Conservation (phyloP, 1,140 invertebrate genomes). For the Bradynema listronoti region DNA sequence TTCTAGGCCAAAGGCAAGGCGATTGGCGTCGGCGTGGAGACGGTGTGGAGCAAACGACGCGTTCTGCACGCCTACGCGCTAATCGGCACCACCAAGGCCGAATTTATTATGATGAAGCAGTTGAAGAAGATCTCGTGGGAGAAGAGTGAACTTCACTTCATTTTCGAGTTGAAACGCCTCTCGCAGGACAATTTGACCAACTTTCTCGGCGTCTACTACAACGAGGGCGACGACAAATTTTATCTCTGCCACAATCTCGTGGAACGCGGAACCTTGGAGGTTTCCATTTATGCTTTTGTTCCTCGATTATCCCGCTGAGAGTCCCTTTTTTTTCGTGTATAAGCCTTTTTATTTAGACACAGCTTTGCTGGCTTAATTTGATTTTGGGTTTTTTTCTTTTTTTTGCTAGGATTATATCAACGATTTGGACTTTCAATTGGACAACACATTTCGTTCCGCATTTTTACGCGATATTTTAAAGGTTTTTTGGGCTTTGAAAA, state of each 20-base stretch:
- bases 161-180: slow-evolving; percentile 43
- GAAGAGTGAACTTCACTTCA: slow-evolving; percentile 42
- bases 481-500: not conserved
- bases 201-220: slow-evolving; percentile 45
- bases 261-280: slow-evolving; percentile 47
- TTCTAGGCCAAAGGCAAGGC: slow-evolving; percentile 39
- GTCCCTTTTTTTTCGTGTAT: not conserved
- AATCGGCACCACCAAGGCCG: slow-evolving; percentile 44
- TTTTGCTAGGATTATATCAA: slow-evolving; percentile 48
- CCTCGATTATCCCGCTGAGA: not conserved
- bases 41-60: slow-evolving; percentile 37
- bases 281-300: slow-evolving; percentile 11
- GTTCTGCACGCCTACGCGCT: slow-evolving; percentile 41
- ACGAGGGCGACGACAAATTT: slow-evolving; percentile 45
- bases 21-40: slow-evolving; percentile 16
- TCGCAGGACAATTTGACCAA: slow-evolving; percentile 44
- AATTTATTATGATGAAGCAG: slow-evolving; percentile 47
- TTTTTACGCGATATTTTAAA: slow-evolving; percentile 39
- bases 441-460: slow-evolving; percentile 40
- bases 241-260: slow-evolving; percentile 48
- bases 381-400: not conserved
- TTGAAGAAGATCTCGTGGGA: slow-evolving; percentile 33
- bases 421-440: slow-evolving; percentile 49
- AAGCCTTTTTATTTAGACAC: not conserved
- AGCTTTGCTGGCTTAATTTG: too few relatives aligned